Evolutionary conservation across 2,888 invertebrate species (phyloP).

Genomic region (Amphimallon solstitiale): DNA sequence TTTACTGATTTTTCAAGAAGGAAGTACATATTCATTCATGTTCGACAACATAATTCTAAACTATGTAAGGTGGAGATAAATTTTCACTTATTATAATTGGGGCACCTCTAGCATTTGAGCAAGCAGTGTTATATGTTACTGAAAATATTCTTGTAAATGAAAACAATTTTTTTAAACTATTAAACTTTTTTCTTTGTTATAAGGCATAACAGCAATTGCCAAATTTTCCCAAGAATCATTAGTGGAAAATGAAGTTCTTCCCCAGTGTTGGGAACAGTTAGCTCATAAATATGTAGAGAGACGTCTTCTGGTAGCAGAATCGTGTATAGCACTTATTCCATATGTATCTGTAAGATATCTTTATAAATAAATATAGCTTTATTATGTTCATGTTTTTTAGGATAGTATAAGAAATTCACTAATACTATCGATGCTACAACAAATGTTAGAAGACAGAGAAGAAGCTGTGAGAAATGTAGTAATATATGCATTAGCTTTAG

Average conservation of each 20-base stretch:
- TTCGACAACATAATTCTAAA: too few species aligned
- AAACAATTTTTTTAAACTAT: neutral
- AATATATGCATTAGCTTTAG: constrained; percentile 69
- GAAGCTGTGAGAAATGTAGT: constrained; percentile 71
- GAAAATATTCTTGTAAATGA: neutral
- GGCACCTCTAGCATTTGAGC: too few species aligned
- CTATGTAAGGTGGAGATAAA: too few species aligned
- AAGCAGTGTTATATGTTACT: too few species aligned
- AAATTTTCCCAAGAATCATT: constrained; percentile 64
- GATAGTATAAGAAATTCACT: constrained; percentile 73
- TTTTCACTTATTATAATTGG: too few species aligned
- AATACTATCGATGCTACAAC: constrained; percentile 76
- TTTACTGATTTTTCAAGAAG: too few species aligned
- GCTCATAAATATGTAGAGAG: constrained; percentile 74
- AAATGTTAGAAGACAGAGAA: constrained; percentile 76
- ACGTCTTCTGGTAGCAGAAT: constrained; percentile 74
- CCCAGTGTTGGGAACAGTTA: constrained; percentile 79
- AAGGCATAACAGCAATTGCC: constrained; percentile 64
- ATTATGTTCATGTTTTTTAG: constrained; percentile 52
- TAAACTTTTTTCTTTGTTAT: constrained; percentile 10
- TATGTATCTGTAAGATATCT: constrained; percentile 69
- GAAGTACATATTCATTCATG: too few species aligned
- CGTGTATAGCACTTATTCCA: constrained; percentile 73
- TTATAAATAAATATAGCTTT: neutral
- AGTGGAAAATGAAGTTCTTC: constrained; percentile 74